Conservation (phyloP, 2,797 vertebrate genomes). For the Holocentrus rufus region DNA sequence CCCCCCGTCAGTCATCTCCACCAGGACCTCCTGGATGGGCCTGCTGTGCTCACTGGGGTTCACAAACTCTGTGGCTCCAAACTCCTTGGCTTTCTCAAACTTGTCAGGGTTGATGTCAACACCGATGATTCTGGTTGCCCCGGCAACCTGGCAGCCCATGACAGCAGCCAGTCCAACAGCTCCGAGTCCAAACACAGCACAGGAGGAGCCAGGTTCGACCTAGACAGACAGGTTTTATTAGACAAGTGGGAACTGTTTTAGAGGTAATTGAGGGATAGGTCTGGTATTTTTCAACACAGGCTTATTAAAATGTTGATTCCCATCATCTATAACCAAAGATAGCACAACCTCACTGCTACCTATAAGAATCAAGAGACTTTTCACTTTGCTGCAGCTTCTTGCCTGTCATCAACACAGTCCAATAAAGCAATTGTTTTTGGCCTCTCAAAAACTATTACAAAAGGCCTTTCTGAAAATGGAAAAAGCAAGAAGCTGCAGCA, state of each 20-base stretch:
- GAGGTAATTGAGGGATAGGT: too few species aligned
- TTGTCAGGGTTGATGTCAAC: constrained; percentile 85
- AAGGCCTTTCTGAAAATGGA: too few species aligned
- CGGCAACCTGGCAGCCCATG: constrained; percentile 84
- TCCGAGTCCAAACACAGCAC: constrained; percentile 82
- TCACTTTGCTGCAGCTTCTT: too few species aligned
- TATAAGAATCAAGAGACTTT: too few species aligned
- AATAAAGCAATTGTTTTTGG: too few species aligned
- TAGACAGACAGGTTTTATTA: constrained; percentile 48
- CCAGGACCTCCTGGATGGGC: constrained; percentile 83
- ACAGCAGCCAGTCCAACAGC: constrained; percentile 87
- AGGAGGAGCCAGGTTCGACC: constrained; percentile 85
- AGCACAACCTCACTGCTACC: too few species aligned
- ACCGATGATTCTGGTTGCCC: constrained; percentile 85
- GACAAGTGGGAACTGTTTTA: neutral
- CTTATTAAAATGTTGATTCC: too few species aligned
- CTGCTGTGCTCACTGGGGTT: constrained; percentile 79
- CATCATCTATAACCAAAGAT: too few species aligned
- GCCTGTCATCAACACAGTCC: too few species aligned
- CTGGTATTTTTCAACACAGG: too few species aligned
- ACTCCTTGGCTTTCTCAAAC: constrained; percentile 82
- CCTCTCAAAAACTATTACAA: too few species aligned
- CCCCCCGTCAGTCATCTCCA: constrained; percentile 76
- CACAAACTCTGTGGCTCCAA: constrained; percentile 88
- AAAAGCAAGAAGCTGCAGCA: too few species aligned